phyloP scores from a whole-genome alignment of 2,888 invertebrate genomes.

The Malthinus seriepunctatus region DNA sequence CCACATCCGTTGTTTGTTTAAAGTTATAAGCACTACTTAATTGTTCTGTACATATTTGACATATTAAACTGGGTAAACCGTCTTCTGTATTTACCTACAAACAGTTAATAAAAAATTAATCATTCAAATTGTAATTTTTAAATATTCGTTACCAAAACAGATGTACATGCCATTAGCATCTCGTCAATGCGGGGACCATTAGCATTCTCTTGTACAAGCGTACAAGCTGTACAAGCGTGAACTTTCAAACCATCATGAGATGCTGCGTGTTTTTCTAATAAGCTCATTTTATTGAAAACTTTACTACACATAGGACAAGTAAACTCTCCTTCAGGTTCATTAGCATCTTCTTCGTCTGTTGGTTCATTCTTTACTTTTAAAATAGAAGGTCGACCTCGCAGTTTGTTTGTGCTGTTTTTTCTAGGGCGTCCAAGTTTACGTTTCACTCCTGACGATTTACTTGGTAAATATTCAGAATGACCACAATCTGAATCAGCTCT shows the following conservation, averaged over 20 bases:
- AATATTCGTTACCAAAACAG: conserved; percentile 49
- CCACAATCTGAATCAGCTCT: conserved; percentile 41
- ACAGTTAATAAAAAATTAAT: neutral
- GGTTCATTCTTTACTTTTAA: conserved; percentile 31
- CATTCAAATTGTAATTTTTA: conserved; percentile 2
- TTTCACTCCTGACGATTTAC: conserved; percentile 37
- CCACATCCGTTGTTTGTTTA: no score
- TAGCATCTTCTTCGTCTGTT: conserved; percentile 31
- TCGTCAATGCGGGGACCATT: conserved; percentile 54
- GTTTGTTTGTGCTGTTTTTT: conserved; percentile 39
- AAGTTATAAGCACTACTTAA: conserved; percentile 48
- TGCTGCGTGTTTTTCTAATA: conserved; percentile 45
- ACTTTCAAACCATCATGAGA: conserved; percentile 41
- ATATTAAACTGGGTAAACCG: conserved; percentile 50
- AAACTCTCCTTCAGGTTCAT: conserved; percentile 41
- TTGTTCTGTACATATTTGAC: conserved; percentile 48
- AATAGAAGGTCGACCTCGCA: conserved; percentile 40
- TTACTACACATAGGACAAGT: conserved; percentile 45
- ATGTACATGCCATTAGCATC: conserved; percentile 56
- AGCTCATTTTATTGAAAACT: conserved; percentile 43
- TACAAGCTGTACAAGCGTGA: conserved; percentile 54
- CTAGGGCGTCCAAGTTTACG: conserved; percentile 48
- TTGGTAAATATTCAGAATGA: conserved; percentile 50
- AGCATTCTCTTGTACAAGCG: no score
- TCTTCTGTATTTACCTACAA: conserved; percentile 51